Evolutionary conservation across 2,888 invertebrate species (phyloP).

Genomic region (Serripes groenlandicus): DNA sequence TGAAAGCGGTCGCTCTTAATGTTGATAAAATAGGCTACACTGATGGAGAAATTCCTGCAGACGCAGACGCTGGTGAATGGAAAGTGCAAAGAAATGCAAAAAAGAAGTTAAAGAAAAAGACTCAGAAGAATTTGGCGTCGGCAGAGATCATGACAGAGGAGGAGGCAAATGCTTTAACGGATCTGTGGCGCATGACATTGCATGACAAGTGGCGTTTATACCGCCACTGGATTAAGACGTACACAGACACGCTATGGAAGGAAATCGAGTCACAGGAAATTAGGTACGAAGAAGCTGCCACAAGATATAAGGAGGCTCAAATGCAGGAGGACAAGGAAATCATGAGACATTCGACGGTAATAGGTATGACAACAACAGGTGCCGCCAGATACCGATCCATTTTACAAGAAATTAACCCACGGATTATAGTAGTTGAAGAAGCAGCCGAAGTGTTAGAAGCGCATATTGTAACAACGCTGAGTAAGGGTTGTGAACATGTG

Average conservation of each 20-base stretch:
- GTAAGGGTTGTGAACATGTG: constrained; percentile 91
- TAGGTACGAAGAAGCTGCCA: constrained; percentile 71
- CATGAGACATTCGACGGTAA: constrained; percentile 77
- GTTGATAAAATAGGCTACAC: constrained; percentile 37
- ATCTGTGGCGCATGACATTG: constrained; percentile 78
- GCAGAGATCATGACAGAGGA: constrained; percentile 72
- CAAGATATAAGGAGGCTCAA: constrained; percentile 68
- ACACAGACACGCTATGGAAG: constrained; percentile 58
- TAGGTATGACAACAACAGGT: constrained; percentile 86
- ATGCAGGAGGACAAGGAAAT: constrained; percentile 81
- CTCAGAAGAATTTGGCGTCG: constrained; percentile 63
- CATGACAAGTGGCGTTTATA: constrained; percentile 87
- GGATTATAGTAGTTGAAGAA: constrained; percentile 91
- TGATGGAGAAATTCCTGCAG: constrained; percentile 39
- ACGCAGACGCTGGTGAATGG: constrained; percentile 42
- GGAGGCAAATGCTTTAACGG: constrained; percentile 64
- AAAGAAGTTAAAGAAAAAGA: constrained; percentile 61
- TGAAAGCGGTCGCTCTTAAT: constrained; percentile 54
- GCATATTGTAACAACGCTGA: constrained; percentile 92
- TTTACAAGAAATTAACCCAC: constrained; percentile 83
- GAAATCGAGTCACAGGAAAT: constrained; percentile 68
- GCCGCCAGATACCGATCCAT: constrained; percentile 82
- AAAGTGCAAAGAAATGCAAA: constrained; percentile 46
- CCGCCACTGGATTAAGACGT: constrained; percentile 81
- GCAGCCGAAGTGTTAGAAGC: constrained; percentile 95